Conservation (phyloP, 2,113 vertebrate genomes). For the Podarcis raffonei region DNA sequence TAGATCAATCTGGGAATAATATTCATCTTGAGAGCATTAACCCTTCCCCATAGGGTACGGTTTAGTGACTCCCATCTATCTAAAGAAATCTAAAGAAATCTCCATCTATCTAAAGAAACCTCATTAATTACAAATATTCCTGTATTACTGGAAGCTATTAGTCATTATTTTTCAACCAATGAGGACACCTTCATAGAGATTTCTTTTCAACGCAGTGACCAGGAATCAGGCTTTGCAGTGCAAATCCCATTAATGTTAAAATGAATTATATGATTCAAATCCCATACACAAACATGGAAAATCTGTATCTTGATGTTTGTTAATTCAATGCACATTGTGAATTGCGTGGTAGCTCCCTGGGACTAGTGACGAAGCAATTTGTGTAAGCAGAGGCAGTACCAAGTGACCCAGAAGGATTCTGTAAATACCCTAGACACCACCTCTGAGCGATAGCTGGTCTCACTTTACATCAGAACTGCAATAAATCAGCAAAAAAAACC, state of each 20-base stretch:
- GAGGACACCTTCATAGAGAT: neutral
- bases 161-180: no score
- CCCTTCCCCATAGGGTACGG: no score
- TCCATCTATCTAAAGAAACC: no score
- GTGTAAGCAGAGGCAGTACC: neutral
- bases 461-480: neutral
- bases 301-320: neutral
- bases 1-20: no score
- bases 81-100: no score
- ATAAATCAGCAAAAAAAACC: neutral
- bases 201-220: neutral
- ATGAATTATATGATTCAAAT: slow-evolving; percentile 24
- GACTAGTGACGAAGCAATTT: neutral
- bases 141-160: no score
- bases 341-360: neutral
- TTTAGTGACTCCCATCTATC: no score
- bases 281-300: neutral
- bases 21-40: no score
- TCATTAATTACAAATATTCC: no score
- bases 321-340: neutral
- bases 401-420: neutral
- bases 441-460: neutral
- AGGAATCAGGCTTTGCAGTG: neutral
- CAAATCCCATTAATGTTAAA: neutral
- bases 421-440: neutral